Evolutionary conservation across 2,888 invertebrate genomes (phyloP).

Genomic region (Idaea aversata): DNA sequence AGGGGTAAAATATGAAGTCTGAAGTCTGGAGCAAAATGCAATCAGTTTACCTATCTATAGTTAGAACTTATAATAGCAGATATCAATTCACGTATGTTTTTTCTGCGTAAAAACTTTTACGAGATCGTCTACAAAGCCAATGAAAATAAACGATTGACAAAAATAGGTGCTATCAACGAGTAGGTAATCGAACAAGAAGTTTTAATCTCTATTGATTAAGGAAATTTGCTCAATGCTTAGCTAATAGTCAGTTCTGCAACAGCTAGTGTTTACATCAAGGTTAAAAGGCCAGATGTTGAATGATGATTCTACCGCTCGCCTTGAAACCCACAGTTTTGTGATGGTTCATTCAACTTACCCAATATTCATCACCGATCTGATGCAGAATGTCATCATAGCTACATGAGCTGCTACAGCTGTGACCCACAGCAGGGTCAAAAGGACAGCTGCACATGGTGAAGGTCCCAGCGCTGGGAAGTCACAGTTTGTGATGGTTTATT

Average conservation of each 20-base stretch:
- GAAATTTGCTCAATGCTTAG: too few species aligned
- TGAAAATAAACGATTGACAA: not conserved
- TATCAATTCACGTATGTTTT: not conserved
- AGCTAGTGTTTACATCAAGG: too few species aligned
- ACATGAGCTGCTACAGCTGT: constrained; percentile 58
- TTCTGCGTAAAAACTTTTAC: not conserved
- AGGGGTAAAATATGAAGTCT: not conserved
- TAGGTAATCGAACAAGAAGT: not conserved
- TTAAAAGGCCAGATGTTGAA: too few species aligned
- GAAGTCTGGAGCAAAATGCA: not conserved
- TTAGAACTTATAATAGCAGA: not conserved
- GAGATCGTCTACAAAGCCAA: not conserved
- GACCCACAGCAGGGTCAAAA: constrained; percentile 64
- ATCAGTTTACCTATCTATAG: not conserved
- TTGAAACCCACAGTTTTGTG: too few species aligned
- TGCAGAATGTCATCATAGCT: constrained; percentile 65
- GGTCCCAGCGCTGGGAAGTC: constrained; percentile 68
- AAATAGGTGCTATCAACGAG: not conserved
- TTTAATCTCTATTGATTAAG: not conserved
- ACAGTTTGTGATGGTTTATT: constrained; percentile 36
- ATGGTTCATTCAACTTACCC: constrained; percentile 47
- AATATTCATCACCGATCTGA: constrained; percentile 64
- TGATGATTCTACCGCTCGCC: too few species aligned
- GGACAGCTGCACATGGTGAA: constrained; percentile 68
- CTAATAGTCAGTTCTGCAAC: too few species aligned